A percentile compares a stretch with the other conserved stretches of the same genome.
Conservation (phyloP, 2,113 vertebrate genomes). For the Hippotragus niger region DNA sequence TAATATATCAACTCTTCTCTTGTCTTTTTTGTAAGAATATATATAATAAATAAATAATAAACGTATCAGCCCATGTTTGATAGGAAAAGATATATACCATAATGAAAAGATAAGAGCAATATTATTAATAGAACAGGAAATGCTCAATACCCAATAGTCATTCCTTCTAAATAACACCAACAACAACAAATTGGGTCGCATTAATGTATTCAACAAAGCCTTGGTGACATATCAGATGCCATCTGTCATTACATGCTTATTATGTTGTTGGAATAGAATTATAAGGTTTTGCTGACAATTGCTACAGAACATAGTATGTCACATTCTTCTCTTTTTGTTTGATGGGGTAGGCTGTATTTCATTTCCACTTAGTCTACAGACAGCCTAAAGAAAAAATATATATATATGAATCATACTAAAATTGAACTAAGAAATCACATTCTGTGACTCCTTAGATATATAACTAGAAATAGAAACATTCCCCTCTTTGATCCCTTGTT, state of each 20-base stretch:
- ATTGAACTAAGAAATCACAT: conserved; percentile 80
- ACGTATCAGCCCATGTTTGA: conserved; percentile 54
- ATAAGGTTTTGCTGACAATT: conserved; percentile 72
- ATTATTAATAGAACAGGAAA: conserved; percentile 73
- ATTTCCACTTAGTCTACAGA: conserved; percentile 71
- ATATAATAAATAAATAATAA: conserved; percentile 42
- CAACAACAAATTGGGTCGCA: conserved; percentile 67
- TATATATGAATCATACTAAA: conserved; percentile 66
- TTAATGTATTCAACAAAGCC: conserved; percentile 74
- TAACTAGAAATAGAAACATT: background rate
- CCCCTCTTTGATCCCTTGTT: conserved; percentile 68
- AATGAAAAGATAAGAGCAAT: conserved; percentile 36
- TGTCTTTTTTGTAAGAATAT: conserved; percentile 33
- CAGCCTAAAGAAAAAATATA: conserved; percentile 55
- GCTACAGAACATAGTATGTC: conserved; percentile 36
- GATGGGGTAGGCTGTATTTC: background rate
- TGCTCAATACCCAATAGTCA: conserved; percentile 64
- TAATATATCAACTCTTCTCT: conserved; percentile 25
- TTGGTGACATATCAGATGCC: conserved; percentile 64
- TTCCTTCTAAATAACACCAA: conserved; percentile 67
- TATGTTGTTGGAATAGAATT: conserved; percentile 73
- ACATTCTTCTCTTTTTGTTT: background rate
- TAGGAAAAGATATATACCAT: conserved; percentile 51
- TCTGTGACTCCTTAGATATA: conserved; percentile 42
- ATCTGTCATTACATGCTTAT: conserved; percentile 72